Conservation (phyloP, 2,797 vertebrate species). For the Peromyscus aztecus region DNA sequence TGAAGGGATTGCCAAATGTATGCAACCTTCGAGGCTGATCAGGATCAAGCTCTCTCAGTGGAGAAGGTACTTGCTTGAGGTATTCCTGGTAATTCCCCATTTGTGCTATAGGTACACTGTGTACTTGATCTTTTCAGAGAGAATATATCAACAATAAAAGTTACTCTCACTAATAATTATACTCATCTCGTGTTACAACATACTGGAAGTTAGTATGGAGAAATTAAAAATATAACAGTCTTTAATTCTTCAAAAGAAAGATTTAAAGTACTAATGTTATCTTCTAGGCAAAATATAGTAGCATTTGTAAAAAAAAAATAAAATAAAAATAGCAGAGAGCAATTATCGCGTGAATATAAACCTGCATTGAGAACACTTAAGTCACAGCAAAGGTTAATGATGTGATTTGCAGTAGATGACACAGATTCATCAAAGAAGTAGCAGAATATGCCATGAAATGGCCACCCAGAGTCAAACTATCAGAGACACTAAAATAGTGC, state of each 20-base stretch:
- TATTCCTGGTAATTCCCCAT: constrained; percentile 93
- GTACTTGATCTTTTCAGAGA: constrained; percentile 89
- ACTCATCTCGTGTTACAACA: background rate
- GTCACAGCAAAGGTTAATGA: constrained; percentile 42
- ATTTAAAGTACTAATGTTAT: constrained; percentile 47
- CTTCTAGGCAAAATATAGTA: constrained; percentile 50
- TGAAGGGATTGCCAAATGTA: constrained; percentile 92
- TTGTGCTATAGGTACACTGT: constrained; percentile 91
- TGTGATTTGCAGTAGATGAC: background rate
- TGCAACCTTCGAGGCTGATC: constrained; percentile 91
- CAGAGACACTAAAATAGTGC: background rate
- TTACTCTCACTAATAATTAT: constrained; percentile 64
- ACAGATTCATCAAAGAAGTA: background rate
- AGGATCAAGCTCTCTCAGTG: constrained; percentile 90
- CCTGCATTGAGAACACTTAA: constrained; percentile 24
- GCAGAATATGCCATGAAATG: background rate
- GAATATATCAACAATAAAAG: constrained; percentile 62
- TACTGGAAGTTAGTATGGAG: background rate
- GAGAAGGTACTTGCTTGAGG: constrained; percentile 90
- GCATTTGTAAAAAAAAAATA: constrained; percentile 30
- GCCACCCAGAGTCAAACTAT: constrained; percentile 12
- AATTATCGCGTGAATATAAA: constrained; percentile 1
- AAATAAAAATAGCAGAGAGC: background rate
- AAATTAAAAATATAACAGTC: constrained; percentile 36
- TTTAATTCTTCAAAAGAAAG: constrained; percentile 48